These are phyloP conservation scores for Junonia oenone DNA, from an alignment of 2,888 invertebrate genomes.

Conservation along the genomic window DNA sequence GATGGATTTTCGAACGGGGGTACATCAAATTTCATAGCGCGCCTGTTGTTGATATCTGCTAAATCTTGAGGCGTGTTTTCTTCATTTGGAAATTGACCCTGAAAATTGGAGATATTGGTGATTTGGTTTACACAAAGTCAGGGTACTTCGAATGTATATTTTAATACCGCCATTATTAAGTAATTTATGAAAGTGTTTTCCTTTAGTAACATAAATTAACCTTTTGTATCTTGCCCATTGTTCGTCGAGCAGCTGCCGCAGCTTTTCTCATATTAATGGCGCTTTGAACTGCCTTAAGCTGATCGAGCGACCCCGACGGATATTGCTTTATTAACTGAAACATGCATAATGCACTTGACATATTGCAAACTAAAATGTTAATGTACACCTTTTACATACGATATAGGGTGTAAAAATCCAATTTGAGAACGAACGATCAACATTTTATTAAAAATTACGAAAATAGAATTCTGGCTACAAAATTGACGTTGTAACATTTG, in stretches of 20 bases:
- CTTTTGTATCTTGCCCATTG: slow-evolving; percentile 10
- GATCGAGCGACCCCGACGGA: slow-evolving; percentile 40
- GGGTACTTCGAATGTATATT: no score
- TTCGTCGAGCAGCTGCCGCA: slow-evolving; percentile 26
- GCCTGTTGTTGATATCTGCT: slow-evolving; percentile 4
- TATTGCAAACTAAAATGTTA: neutral
- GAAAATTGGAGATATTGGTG: no score
- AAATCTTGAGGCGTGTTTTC: neutral
- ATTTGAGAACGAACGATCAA: neutral
- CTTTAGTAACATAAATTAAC: neutral
- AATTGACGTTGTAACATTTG: neutral
- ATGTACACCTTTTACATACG: neutral
- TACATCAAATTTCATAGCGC: slow-evolving; percentile 16
- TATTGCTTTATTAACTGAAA: slow-evolving; percentile 38
- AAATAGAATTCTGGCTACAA: neutral
- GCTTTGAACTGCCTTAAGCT: slow-evolving; percentile 49
- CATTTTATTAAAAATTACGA: neutral
- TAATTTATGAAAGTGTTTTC: neutral
- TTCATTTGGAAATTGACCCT: neutral
- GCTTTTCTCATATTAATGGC: slow-evolving; percentile 44
- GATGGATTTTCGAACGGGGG: slow-evolving; percentile 10
- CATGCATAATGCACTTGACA: neutral
- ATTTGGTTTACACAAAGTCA: no score
- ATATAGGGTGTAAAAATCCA: neutral
- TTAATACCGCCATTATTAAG: no score